A percentile compares a stretch with the other conserved stretches of the same genome.
Evolutionary conservation across 2,113 vertebrate species (phyloP).

Genomic region (Gila orcuttii): DNA sequence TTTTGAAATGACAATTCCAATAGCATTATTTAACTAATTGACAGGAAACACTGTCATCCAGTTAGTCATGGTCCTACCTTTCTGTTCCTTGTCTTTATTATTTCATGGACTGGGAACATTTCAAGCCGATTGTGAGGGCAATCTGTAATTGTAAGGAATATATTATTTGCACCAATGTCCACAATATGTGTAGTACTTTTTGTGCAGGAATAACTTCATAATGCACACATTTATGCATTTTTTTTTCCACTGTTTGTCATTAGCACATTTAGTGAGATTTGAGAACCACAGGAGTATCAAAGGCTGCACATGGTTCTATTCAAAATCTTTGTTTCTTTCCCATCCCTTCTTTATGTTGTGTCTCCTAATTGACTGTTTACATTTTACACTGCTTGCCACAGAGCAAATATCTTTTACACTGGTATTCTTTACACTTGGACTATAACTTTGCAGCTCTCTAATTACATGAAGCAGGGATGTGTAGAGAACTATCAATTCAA

Average conservation of each 20-base stretch:
- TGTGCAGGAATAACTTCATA: background rate
- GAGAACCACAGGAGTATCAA: too few species aligned
- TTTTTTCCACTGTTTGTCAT: background rate
- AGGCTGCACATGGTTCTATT: too few species aligned
- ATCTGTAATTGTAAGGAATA: slow-evolving; percentile 5
- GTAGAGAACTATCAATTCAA: background rate
- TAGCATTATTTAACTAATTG: background rate
- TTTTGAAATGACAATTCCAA: slow-evolving; percentile 14
- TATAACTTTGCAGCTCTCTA: too few species aligned
- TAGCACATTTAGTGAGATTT: background rate
- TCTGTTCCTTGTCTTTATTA: background rate
- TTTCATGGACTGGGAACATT: background rate
- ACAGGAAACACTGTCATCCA: background rate
- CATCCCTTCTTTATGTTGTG: too few species aligned
- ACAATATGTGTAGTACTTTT: background rate
- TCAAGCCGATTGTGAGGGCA: slow-evolving; percentile 1
- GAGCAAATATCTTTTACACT: too few species aligned
- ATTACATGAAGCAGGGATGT: background rate
- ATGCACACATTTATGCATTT: background rate
- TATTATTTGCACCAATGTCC: slow-evolving; percentile 7
- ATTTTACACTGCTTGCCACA: too few species aligned
- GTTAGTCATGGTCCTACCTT: slow-evolving; percentile 6
- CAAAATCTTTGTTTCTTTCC: too few species aligned
- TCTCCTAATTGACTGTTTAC: too few species aligned
- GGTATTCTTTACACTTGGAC: too few species aligned